These are phyloP conservation scores for Malurus alboscapulatus DNA, from an alignment of 2,113 vertebrate genomes.

Conservation along the genomic window DNA sequence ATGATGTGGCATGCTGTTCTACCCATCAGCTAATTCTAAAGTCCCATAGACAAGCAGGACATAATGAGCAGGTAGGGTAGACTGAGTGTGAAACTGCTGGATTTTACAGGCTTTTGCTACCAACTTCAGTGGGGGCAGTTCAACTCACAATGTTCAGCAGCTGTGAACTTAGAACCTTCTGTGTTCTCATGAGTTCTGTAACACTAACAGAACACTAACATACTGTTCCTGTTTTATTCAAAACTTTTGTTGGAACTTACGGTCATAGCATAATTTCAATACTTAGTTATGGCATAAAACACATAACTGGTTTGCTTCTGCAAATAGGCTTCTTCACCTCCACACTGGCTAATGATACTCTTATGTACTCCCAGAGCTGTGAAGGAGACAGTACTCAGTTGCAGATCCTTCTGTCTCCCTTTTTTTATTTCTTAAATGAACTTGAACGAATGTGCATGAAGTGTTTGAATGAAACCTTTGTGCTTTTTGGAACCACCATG, in stretches of 20 bases:
- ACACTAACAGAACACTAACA: not conserved
- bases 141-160: not conserved
- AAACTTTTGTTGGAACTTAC: not conserved
- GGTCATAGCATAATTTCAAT: not conserved
- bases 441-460: not conserved
- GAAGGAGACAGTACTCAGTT: not conserved
- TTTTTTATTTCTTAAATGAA: not conserved
- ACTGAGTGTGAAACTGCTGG: not conserved
- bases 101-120: not conserved
- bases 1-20: not conserved
- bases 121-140: not conserved
- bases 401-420: not conserved
- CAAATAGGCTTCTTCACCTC: not conserved
- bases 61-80: not conserved
- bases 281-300: not conserved
- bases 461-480: not conserved
- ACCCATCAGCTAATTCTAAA: not conserved
- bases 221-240: not conserved
- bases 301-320: not conserved
- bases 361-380: not conserved
- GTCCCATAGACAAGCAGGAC: not conserved
- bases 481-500: not conserved
- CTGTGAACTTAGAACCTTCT: not conserved
- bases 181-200: not conserved
- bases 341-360: not conserved